These are phyloP conservation scores for Euzetes globulus DNA, from an alignment of 2,888 invertebrate genomes.

Conservation along the genomic window DNA sequence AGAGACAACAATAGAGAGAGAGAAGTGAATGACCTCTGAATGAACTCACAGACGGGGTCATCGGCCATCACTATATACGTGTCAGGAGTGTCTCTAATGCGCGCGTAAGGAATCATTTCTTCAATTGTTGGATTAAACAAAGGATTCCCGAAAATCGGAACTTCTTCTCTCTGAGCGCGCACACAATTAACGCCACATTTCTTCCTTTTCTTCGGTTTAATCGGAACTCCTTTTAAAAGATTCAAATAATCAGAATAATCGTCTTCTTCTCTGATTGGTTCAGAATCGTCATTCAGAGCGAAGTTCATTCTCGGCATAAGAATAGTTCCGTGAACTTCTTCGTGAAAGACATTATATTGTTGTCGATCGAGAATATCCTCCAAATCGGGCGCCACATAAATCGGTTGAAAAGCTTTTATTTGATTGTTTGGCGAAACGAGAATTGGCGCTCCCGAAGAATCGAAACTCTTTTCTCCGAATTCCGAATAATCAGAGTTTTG, in stretches of 20 bases:
- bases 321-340: not conserved
- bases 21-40: not conserved
- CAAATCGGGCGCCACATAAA: not conserved
- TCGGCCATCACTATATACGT: constrained; percentile 8
- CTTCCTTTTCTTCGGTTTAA: no score
- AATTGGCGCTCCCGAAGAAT: not conserved
- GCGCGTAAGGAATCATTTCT: constrained; percentile 4
- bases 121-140: not conserved
- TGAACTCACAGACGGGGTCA: constrained; percentile 12
- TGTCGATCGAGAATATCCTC: not conserved
- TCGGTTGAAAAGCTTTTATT: not conserved
- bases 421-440: not conserved
- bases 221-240: not conserved
- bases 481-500: no score
- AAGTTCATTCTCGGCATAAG: not conserved
- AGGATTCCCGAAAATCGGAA: no score
- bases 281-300: not conserved
- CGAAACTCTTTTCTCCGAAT: no score
- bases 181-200: no score
- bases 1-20: not conserved
- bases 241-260: not conserved
- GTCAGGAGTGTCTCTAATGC: not conserved
- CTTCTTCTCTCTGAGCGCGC: not conserved
- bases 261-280: not conserved
- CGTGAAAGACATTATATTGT: not conserved